Evolutionary conservation across 2,797 vertebrate genomes (phyloP).

Genomic region (Apogon talboti): DNA sequence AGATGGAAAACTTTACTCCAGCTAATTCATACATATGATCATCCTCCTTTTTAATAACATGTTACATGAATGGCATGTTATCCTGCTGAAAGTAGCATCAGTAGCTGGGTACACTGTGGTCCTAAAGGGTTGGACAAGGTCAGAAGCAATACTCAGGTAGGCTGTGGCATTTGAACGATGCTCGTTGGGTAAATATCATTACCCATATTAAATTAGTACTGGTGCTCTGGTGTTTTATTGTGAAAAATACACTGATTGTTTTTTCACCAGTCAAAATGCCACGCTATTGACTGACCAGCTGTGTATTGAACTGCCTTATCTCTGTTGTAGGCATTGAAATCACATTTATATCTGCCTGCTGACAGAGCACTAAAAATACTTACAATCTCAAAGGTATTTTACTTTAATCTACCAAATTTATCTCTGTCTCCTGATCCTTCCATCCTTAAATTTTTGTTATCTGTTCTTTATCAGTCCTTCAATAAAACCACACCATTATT

Average conservation of each 20-base stretch:
- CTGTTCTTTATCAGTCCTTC: too few species aligned
- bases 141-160: too few species aligned
- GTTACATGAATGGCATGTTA: background rate
- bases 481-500: too few species aligned
- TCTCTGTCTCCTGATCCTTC: background rate
- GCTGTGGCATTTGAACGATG: too few species aligned
- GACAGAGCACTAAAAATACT: background rate
- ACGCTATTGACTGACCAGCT: too few species aligned
- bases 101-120: too few species aligned
- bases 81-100: too few species aligned
- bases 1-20: background rate
- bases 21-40: background rate
- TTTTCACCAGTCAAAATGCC: background rate
- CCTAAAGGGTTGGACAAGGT: too few species aligned
- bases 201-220: too few species aligned
- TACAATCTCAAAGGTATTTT: background rate
- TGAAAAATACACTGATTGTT: constrained; percentile 6
- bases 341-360: background rate
- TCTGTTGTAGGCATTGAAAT: background rate
- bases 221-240: too few species aligned
- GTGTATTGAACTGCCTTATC: background rate
- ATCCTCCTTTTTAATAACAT: background rate
- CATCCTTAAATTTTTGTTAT: too few species aligned
- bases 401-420: background rate
- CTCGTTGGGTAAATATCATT: background rate